Conservation (phyloP, 1,140 invertebrate genomes). For the Chironomus tepperi region DNA sequence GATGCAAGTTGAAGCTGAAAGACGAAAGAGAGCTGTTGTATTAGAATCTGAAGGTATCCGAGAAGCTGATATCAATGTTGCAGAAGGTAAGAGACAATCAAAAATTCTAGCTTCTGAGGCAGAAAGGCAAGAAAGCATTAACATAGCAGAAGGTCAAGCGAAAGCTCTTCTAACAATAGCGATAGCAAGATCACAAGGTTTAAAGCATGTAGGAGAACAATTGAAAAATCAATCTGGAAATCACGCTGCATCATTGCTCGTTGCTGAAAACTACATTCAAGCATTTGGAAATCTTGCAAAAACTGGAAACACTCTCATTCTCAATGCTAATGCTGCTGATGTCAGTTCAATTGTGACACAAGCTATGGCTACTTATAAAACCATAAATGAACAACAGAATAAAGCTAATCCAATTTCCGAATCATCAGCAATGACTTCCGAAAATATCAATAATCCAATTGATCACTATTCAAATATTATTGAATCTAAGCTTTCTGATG, state of each 20-base stretch:
- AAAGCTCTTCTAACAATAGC: slow-evolving; percentile 77
- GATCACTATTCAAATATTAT: too few species aligned
- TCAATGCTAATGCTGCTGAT: slow-evolving; percentile 86
- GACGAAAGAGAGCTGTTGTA: slow-evolving; percentile 92
- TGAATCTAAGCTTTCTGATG: too few species aligned
- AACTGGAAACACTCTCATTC: slow-evolving; percentile 86
- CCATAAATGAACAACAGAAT: neutral
- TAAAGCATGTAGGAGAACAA: slow-evolving; percentile 64
- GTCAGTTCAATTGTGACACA: slow-evolving; percentile 75
- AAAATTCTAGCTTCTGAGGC: slow-evolving; percentile 93
- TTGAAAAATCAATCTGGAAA: slow-evolving; percentile 54
- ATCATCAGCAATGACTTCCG: too few species aligned
- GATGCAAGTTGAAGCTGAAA: slow-evolving; percentile 98
- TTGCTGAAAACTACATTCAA: slow-evolving; percentile 91
- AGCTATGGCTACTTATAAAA: slow-evolving; percentile 46
- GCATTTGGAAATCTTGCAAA: slow-evolving; percentile 91
- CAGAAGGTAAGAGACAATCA: slow-evolving; percentile 86
- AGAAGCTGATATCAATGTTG: slow-evolving; percentile 95
- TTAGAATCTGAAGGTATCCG: slow-evolving; percentile 93
- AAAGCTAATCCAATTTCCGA: neutral
- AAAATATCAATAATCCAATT: too few species aligned
- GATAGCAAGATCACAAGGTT: slow-evolving; percentile 68
- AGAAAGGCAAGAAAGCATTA: slow-evolving; percentile 77
- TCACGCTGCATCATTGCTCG: slow-evolving; percentile 81
- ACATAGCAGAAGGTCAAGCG: slow-evolving; percentile 79